A percentile compares a stretch with the other conserved stretches of the same genome.
Evolutionary conservation across 1,140 invertebrate species (phyloP).

Genomic region (Caerostris darwini): DNA sequence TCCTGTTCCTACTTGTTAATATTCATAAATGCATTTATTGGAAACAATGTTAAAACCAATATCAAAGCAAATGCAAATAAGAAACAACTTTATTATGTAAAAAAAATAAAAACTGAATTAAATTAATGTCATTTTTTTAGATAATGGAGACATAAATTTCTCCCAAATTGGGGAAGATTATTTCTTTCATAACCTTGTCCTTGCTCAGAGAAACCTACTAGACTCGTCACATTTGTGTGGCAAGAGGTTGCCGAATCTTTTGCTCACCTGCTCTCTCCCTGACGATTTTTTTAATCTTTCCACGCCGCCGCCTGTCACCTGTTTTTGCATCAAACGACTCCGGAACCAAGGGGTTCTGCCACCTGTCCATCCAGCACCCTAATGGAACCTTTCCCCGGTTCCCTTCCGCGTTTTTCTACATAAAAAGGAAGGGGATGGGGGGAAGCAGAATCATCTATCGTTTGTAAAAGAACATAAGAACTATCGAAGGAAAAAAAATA

Average conservation of each 20-base stretch:
- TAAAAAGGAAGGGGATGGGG: not conserved
- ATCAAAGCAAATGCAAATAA: too few species aligned
- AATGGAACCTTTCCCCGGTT: not conserved
- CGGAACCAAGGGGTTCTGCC: constrained; percentile 14
- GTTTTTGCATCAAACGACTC: not conserved
- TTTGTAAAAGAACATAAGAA: not conserved
- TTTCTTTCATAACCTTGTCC: not conserved
- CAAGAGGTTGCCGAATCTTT: not conserved
- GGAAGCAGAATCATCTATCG: not conserved
- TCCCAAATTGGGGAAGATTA: too few species aligned
- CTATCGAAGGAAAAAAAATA: too few species aligned
- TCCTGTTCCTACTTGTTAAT: too few species aligned
- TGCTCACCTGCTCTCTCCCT: not conserved
- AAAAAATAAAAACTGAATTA: too few species aligned
- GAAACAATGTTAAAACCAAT: too few species aligned
- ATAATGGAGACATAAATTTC: too few species aligned
- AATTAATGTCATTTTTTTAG: too few species aligned
- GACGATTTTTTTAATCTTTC: not conserved
- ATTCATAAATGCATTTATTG: too few species aligned
- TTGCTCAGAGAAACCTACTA: not conserved
- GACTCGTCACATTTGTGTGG: not conserved
- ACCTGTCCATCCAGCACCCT: not conserved
- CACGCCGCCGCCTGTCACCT: not conserved
- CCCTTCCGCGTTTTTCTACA: not conserved
- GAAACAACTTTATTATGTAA: too few species aligned